Base-by-base conservation (phyloP, 2,888 invertebrate species). In the Lasioglossum morio region DNA sequence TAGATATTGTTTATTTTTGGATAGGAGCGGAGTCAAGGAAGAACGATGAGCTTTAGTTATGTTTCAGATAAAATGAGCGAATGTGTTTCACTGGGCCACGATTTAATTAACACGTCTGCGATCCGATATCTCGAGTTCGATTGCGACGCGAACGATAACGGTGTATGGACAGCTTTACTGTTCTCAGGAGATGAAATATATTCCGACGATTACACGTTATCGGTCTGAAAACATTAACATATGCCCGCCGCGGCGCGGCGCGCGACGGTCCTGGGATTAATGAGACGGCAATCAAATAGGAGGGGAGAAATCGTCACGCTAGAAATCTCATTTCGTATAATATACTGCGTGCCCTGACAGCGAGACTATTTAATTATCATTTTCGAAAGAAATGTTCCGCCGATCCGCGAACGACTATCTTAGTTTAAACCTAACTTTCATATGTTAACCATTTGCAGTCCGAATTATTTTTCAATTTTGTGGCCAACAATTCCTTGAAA, bases 151-250 rank as follows among this genome's bases (percentile, higher is more conserved):
- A 46, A 78, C 63, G 92, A 92, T 90, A 92, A 91, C 84, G 70
- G 19, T 89, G 91, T 92, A 85, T 92, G 90, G 88, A 87, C 92
- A 92, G 92, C 87, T 89, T 86, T 69, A 86, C 82, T 72, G 88
- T 92, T 92, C 92, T 91, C 92, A 92, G 82, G 86, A 92, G 91
- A 91, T 89, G 86, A 84, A 81, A 90, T 84, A 74, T 81, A 76
- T 81, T 53, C 57, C 46, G 70, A 79, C 81, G 91, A 91, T 91
- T 89, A 82, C 72, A 19, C 84, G 88, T 89, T 92, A 92, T 92
- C 92, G 34, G 72, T 88, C 73, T 87, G 81, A 80, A 84, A 89
- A 90, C 90, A 86, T 72, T 80, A 86, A 76, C 92, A 92, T 91
- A 91, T 92, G 92, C 77, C 40, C 48, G 46, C 5, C 4, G 46